phyloP scores from a whole-genome alignment of 2,797 vertebrate genomes.

The Rachycentron canadum region DNA sequence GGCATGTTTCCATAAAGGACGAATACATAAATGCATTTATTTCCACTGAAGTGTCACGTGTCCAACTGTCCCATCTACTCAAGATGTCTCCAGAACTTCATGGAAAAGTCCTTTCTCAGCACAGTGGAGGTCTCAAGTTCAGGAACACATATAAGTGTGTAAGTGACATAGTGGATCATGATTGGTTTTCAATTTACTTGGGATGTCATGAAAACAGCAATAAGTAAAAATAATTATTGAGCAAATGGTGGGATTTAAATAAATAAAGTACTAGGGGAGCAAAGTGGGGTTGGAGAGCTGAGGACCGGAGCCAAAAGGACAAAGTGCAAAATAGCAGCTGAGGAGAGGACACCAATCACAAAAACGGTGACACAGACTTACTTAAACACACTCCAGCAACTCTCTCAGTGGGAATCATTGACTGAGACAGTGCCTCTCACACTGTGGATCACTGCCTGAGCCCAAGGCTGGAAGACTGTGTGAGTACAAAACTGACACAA shows the following conservation, averaged over 20 bases:
- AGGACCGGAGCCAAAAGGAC: constrained; percentile 55
- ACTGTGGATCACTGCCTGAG: constrained; percentile 29
- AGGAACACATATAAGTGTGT: background rate
- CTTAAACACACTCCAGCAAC: constrained; percentile 20
- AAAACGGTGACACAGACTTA: constrained; percentile 31
- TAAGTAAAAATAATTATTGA: background rate
- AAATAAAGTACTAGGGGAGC: background rate
- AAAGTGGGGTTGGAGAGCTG: constrained; percentile 5
- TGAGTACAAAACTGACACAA: constrained; percentile 68
- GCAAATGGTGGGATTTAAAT: background rate
- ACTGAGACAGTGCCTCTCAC: constrained; percentile 30
- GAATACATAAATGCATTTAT: background rate
- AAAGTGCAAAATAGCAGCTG: constrained; percentile 71
- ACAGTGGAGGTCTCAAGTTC: background rate
- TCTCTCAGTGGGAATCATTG: constrained; percentile 25
- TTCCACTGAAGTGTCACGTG: background rate
- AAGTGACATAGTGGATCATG: background rate
- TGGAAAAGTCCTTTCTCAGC: background rate
- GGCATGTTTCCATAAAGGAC: background rate
- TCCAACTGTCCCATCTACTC: background rate
- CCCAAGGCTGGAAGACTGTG: constrained; percentile 22
- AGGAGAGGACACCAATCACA: constrained; percentile 47
- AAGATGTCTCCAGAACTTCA: background rate
- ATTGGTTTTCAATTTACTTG: background rate
- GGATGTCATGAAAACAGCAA: background rate